A percentile compares a stretch with the other conserved stretches of the same genome.
These are phyloP conservation scores for Rhizoglyphus robini DNA, from an alignment of 1,140 invertebrate species.

Conservation along the genomic window DNA sequence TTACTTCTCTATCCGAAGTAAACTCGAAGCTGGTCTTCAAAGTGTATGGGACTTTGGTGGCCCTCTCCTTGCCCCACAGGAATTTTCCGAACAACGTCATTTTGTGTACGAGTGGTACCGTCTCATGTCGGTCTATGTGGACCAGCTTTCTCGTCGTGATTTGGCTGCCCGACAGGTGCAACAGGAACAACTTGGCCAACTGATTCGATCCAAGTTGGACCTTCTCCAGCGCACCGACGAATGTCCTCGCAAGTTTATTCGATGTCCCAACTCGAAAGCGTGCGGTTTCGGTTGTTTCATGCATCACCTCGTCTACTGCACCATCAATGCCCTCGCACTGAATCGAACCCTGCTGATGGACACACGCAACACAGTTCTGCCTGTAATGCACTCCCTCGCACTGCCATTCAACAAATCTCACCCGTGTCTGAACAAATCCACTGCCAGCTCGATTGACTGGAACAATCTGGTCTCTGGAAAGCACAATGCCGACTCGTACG, in stretches of 20 bases:
- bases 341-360: conserved; percentile 83
- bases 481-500: conserved; percentile 34
- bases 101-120: neutral
- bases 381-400: neutral
- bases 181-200: neutral
- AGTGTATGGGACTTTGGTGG: no score
- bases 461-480: neutral
- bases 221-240: neutral
- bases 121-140: neutral
- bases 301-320: conserved; percentile 92
- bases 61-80: no score
- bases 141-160: neutral
- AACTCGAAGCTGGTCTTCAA: no score
- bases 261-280: conserved; percentile 88
- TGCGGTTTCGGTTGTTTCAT: conserved; percentile 93
- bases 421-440: neutral
- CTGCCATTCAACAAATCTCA: neutral
- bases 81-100: no score
- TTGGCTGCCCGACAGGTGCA: neutral
- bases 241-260: neutral
- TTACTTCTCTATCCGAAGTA: no score
- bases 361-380: conserved; percentile 43
- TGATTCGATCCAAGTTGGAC: neutral
- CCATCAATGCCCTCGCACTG: conserved; percentile 87
- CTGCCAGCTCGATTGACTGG: neutral